Evolutionary conservation across 2,888 invertebrate species (phyloP).

Genomic region (Phyto melanocephala): DNA sequence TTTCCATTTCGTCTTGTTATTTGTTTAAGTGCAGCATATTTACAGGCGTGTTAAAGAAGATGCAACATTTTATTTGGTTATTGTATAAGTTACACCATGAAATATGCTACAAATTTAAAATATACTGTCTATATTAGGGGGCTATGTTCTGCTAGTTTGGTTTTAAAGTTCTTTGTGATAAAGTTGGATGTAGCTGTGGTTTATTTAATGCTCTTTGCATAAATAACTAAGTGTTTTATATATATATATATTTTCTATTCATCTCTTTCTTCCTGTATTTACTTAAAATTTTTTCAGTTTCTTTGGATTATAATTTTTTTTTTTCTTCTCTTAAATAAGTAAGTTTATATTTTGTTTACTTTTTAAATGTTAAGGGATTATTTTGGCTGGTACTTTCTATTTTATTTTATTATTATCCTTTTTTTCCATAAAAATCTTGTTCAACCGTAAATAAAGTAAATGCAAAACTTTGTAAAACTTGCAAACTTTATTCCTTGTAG

Average conservation of each 20-base stretch:
- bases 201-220: conserved; percentile 63
- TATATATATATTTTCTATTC: conserved; percentile 2
- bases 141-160: too few species aligned
- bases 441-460: conserved; percentile 58
- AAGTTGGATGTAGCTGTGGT: conserved; percentile 33
- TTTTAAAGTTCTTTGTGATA: too few species aligned
- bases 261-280: conserved; percentile 22
- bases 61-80: too few species aligned
- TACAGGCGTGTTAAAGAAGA: background rate
- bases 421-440: conserved; percentile 1
- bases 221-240: conserved; percentile 56
- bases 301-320: background rate
- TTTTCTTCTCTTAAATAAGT: background rate
- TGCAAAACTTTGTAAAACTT: conserved; percentile 63
- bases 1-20: background rate
- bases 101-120: too few species aligned
- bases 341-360: conserved; percentile 1
- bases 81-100: too few species aligned
- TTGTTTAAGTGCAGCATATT: background rate
- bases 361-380: conserved; percentile 59
- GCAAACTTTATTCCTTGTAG: conserved; percentile 32
- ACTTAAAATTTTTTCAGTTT: conserved; percentile 4
- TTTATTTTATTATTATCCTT: too few species aligned
- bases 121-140: too few species aligned
- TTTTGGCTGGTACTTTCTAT: conserved; percentile 47